Conservation (phyloP, 2,797 vertebrate genomes). For the Enteromius radiatus region DNA sequence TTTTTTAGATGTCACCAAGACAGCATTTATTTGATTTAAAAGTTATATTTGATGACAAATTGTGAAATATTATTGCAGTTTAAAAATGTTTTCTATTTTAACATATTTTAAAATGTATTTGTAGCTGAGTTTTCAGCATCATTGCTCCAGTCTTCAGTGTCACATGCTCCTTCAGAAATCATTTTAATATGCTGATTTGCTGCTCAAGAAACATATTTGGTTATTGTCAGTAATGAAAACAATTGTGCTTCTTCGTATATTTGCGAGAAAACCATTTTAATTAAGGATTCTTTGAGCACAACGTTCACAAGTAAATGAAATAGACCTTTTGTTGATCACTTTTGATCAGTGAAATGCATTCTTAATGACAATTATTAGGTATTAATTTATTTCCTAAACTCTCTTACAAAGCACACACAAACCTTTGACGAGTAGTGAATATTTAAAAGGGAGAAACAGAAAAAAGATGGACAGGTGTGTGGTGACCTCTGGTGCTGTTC, state of each 20-base stretch:
- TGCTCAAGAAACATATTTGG: neutral
- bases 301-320: neutral
- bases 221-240: neutral
- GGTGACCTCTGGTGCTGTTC: slow-evolving; percentile 10
- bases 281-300: neutral
- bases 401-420: neutral
- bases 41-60: neutral
- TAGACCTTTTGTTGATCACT: neutral
- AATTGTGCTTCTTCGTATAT: neutral
- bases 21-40: neutral
- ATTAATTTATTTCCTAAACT: neutral
- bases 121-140: neutral
- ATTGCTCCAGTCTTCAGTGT: neutral
- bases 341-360: neutral
- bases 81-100: neutral
- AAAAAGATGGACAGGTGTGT: slow-evolving; percentile 3
- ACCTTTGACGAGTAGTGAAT: neutral
- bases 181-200: neutral
- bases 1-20: neutral
- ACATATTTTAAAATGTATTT: neutral
- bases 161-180: neutral
- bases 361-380: neutral
- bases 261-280: neutral
- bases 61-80: neutral
- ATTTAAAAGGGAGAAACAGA: neutral